Evolutionary conservation across 2,797 vertebrate species (phyloP).

Genomic region (Hafferia zeledoni): DNA sequence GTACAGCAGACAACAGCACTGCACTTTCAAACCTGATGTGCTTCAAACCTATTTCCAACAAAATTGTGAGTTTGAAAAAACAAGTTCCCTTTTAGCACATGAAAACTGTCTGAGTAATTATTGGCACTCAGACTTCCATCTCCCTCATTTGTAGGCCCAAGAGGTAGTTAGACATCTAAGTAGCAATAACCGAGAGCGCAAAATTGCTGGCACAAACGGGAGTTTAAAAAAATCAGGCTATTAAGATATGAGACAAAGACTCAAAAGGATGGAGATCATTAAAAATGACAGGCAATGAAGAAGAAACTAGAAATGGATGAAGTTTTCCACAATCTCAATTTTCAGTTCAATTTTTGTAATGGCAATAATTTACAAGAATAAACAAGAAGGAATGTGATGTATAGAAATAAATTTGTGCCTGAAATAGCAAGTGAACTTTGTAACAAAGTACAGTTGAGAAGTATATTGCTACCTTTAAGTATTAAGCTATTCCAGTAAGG

Average conservation of each 20-base stretch:
- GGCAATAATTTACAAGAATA: slow-evolving; percentile 50
- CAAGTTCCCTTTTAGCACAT: not conserved
- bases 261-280: not conserved
- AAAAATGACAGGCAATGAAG: not conserved
- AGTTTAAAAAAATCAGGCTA: not conserved
- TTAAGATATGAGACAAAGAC: not conserved
- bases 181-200: slow-evolving; percentile 2
- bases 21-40: not conserved
- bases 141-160: not conserved
- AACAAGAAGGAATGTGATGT: slow-evolving; percentile 21
- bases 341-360: slow-evolving; percentile 28
- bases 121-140: not conserved
- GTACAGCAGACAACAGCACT: not conserved
- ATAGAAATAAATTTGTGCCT: slow-evolving; percentile 28
- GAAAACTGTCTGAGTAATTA: slow-evolving; percentile 3
- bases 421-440: slow-evolving; percentile 68
- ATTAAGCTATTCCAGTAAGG: slow-evolving; percentile 66
- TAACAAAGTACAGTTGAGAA: slow-evolving; percentile 48
- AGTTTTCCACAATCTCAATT: slow-evolving; percentile 14
- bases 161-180: slow-evolving; percentile 9
- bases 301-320: not conserved
- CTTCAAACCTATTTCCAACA: not conserved
- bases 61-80: not conserved
- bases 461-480: slow-evolving; percentile 69
- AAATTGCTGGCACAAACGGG: not conserved